Conservation (phyloP, 1,140 invertebrate genomes). For the Homarus americanus region DNA sequence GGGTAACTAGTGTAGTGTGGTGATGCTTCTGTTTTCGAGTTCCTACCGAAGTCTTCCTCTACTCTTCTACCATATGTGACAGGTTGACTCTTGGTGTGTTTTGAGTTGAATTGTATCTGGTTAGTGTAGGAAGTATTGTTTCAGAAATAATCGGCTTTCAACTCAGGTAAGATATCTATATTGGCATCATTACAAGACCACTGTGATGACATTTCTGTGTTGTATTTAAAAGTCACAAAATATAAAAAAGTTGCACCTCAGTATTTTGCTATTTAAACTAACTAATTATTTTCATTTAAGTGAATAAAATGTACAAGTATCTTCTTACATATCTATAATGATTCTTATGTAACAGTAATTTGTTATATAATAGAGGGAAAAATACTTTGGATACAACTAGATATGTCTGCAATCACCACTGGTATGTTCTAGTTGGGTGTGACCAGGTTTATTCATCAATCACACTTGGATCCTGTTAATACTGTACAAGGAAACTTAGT, state of each 20-base stretch:
- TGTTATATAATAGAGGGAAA: too few species aligned
- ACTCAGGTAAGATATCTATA: not conserved
- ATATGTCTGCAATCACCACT: too few species aligned
- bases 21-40: slow-evolving; percentile 27
- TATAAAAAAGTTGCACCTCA: not conserved
- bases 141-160: too few species aligned
- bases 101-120: not conserved
- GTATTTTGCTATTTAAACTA: not conserved
- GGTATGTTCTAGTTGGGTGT: too few species aligned
- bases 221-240: not conserved
- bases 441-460: too few species aligned
- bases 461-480: too few species aligned
- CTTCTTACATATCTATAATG: too few species aligned
- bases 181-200: not conserved
- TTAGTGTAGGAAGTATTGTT: not conserved
- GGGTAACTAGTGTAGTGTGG: slow-evolving; percentile 71
- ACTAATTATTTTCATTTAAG: too few species aligned
- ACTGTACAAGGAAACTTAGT: too few species aligned
- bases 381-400: too few species aligned
- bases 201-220: not conserved
- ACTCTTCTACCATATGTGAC: not conserved
- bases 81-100: not conserved
- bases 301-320: too few species aligned
- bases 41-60: not conserved
- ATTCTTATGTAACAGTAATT: too few species aligned